These are phyloP conservation scores for Bovichtus variegatus DNA, from an alignment of 2,797 vertebrate species.

Conservation along the genomic window DNA sequence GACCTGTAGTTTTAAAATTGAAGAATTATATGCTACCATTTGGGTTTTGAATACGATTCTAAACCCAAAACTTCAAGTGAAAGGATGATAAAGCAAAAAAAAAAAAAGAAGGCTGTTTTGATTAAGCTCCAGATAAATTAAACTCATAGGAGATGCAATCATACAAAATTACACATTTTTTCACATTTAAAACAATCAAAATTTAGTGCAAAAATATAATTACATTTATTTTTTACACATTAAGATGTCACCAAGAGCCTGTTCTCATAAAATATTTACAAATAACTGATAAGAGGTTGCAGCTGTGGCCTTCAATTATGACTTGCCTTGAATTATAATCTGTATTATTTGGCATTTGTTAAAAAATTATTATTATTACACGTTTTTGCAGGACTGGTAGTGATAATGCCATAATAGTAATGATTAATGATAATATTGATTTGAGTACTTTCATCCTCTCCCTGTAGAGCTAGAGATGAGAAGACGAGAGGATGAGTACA, in stretches of 20 bases:
- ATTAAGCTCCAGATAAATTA: not conserved
- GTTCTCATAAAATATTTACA: not conserved
- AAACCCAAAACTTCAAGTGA: not conserved
- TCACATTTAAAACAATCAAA: too few relatives aligned
- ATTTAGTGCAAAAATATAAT: not conserved
- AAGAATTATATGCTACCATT: not conserved
- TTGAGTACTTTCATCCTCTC: constrained; percentile 87
- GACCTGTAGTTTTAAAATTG: not conserved
- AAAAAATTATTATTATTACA: constrained; percentile 69
- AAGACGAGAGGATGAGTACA: constrained; percentile 99
- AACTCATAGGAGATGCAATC: not conserved
- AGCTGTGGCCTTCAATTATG: constrained; percentile 2
- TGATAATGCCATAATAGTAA: constrained; percentile 57
- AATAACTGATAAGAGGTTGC: constrained; percentile 6
- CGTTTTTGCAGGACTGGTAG: constrained; percentile 30
- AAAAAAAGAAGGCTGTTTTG: not conserved
- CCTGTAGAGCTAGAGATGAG: constrained; percentile 98
- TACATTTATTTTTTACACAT: not conserved
- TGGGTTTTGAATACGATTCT: not conserved
- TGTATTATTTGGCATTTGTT: constrained; percentile 85
- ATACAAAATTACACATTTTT: not conserved
- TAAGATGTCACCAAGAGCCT: not conserved
- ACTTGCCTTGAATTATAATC: constrained; percentile 23
- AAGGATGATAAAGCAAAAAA: too few relatives aligned
- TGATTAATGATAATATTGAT: constrained; percentile 77